Evolutionary conservation across 2,797 vertebrate species (phyloP).

Genomic region (Parotocinclus haroldoi): DNA sequence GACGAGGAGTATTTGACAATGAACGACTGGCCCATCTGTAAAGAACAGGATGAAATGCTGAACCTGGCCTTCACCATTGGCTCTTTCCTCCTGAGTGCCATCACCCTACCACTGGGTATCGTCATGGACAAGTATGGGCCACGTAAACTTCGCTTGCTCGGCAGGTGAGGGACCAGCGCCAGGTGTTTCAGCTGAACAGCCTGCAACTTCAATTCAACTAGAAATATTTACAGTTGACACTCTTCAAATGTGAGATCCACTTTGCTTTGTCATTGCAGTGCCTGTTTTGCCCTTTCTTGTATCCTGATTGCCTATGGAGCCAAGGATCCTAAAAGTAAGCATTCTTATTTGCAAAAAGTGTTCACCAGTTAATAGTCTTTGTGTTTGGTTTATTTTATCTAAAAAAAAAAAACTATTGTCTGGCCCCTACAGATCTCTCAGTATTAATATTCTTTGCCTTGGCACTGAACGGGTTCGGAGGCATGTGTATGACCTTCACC

Average conservation of each 20-base stretch:
- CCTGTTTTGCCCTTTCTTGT: slow-evolving; percentile 90
- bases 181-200: neutral
- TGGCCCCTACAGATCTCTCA: slow-evolving; percentile 78
- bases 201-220: neutral
- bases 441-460: slow-evolving; percentile 94
- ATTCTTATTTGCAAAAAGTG: neutral
- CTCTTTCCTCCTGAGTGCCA: slow-evolving; percentile 96
- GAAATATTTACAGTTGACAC: neutral
- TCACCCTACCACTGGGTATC: slow-evolving; percentile 86
- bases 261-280: slow-evolving; percentile 66
- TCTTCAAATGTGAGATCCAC: neutral
- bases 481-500: slow-evolving; percentile 99
- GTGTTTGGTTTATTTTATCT: neutral
- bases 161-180: slow-evolving; percentile 75
- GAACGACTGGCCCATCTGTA: slow-evolving; percentile 80
- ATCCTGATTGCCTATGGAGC: slow-evolving; percentile 93
- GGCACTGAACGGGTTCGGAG: slow-evolving; percentile 93
- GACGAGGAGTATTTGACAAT: slow-evolving; percentile 62
- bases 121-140: slow-evolving; percentile 99
- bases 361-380: neutral
- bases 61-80: slow-evolving; percentile 96
- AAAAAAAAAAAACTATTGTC: slow-evolving; percentile 18
- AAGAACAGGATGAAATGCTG: slow-evolving; percentile 91
- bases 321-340: slow-evolving; percentile 86
- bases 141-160: slow-evolving; percentile 89